Base-by-base conservation (phyloP, 2,797 vertebrate genomes). In the Melanotaenia nigrans region DNA sequence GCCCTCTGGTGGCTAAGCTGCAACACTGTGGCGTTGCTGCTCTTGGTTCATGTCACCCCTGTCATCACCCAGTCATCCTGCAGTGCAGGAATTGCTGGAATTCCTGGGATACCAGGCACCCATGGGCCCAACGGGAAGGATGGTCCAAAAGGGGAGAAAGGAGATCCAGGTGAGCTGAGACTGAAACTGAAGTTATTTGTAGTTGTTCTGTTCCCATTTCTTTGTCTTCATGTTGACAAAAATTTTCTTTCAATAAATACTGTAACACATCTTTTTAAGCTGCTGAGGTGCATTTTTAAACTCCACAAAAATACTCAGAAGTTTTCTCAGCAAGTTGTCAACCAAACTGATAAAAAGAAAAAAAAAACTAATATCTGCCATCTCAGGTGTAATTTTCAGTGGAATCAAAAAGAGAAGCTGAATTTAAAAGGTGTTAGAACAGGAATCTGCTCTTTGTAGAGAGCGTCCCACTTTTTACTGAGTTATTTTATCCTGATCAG, bases 81-180 rank as follows among this genome's bases (percentile, higher is more conserved):
- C 51, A 28, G 13, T 0, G 12, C n/a, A n/a, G n/a, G n/a, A n/a
- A n/a, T 0, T 4, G 64, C 78, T 0, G 92, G 92, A 51, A 58
- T 85, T 28, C 92, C 83, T 10, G 92, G 92, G 38, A 74, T 88
- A 9, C 92, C 91, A 0, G 92, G 92, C 16, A 47, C 32, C 24
- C 83, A 90, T 1, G 92, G 92, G 0, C 28, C 63, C 30, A 35
- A 85, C 0, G 92, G 92, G 10, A 18, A 1, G 1, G 70, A 91
- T 0, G 91, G 91, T 1, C 10, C 1, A 1, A 86, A 61, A 35
- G 92, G 92, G 68, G 71, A 64, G 5, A 84, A 68, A 13, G 92
- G 92, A 60, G 89, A 92, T 40, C 61, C 74, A 0, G 92, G 92
- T 93, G 68, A 86, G 77, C 11, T 42, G 22, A 33, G 2, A 32